Percentiles rank a stretch among this genome's conserved stretches.
Evolutionary conservation across 2,113 vertebrate genomes (phyloP).

Genomic region (Notarius quadriscutis): DNA sequence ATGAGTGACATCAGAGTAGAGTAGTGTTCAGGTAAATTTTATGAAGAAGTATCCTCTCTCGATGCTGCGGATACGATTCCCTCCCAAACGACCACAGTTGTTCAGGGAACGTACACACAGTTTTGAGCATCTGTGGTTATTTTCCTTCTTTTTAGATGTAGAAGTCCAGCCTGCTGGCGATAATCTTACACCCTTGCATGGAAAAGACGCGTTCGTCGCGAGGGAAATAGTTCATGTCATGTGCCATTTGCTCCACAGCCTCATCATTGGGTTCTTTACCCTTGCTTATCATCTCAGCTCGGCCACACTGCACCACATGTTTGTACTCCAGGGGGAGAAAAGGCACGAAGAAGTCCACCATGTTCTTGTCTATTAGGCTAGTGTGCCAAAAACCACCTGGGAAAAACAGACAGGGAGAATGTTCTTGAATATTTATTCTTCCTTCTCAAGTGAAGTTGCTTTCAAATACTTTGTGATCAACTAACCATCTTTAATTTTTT

Average conservation of each 20-base stretch:
- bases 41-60: neutral
- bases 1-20: neutral
- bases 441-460: neutral
- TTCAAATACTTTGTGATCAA: neutral
- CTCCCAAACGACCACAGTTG: neutral
- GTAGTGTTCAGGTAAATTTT: neutral
- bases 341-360: conserved; percentile 93
- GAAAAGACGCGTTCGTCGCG: conserved; percentile 85
- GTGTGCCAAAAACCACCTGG: conserved; percentile 93
- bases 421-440: neutral
- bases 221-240: conserved; percentile 87
- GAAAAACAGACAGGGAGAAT: neutral
- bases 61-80: neutral
- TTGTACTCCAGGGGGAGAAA: conserved; percentile 90
- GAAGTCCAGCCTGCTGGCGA: conserved; percentile 87
- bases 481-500: neutral
- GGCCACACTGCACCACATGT: conserved; percentile 86
- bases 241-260: conserved; percentile 75
- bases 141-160: conserved; percentile 62
- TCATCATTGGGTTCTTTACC: conserved; percentile 58
- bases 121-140: neutral
- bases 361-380: conserved; percentile 87
- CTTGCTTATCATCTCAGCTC: conserved; percentile 76
- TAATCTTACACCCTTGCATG: conserved; percentile 91
- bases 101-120: conserved; percentile 43